Percentiles rank a stretch among this genome's conserved stretches.
These are phyloP conservation scores for Champsocephalus esox DNA, from an alignment of 2,797 vertebrate genomes.

Conservation along the genomic window DNA sequence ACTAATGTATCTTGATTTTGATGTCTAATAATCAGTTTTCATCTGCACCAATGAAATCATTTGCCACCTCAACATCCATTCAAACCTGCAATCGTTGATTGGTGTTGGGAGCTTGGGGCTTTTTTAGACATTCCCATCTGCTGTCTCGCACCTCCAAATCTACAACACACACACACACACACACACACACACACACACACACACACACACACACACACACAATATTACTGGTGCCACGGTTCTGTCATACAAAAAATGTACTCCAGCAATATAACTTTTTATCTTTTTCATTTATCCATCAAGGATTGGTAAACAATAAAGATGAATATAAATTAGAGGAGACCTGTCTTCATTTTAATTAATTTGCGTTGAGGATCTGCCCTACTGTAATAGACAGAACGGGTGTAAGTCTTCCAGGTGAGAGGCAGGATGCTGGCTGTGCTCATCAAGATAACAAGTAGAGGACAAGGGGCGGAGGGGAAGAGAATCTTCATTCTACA, in stretches of 20 bases:
- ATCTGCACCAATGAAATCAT: constrained; percentile 71
- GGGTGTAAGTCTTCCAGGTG: constrained; percentile 62
- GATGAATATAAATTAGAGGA: constrained; percentile 33
- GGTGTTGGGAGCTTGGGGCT: constrained; percentile 76
- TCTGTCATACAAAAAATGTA: constrained; percentile 27
- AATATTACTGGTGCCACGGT: constrained; percentile 41
- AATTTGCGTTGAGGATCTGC: background rate
- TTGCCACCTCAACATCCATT: constrained; percentile 67
- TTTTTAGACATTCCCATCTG: constrained; percentile 88
- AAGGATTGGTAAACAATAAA: constrained; percentile 1
- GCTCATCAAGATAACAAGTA: constrained; percentile 65
- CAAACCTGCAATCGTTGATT: constrained; percentile 68
- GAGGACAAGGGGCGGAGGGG: constrained; percentile 28
- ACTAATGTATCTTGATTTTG: constrained; percentile 28
- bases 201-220: constrained; percentile 44
- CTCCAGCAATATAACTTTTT: constrained; percentile 23
- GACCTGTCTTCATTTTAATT: constrained; percentile 36
- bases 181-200: constrained; percentile 48
- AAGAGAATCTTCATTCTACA: constrained; percentile 30
- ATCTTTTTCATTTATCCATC: constrained; percentile 4
- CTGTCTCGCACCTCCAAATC: constrained; percentile 88
- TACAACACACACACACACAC: constrained; percentile 55
- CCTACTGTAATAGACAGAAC: constrained; percentile 45
- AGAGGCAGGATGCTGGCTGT: constrained; percentile 50
- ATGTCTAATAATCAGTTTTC: constrained; percentile 64